Base-by-base conservation (phyloP, 2,888 invertebrate species). In the Nomada goodeniana region DNA sequence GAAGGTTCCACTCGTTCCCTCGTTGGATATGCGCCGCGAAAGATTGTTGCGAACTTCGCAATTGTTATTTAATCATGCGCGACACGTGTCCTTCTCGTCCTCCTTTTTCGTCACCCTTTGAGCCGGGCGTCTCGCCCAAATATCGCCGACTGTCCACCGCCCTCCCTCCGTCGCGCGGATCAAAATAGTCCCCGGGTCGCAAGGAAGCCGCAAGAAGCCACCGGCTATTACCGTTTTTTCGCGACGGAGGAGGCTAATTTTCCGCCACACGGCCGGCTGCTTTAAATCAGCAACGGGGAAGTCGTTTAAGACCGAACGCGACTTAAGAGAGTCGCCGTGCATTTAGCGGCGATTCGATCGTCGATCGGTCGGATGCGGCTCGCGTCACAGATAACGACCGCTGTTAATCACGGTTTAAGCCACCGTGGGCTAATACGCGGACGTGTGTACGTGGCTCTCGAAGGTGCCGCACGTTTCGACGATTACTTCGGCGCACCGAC, bases 201-300 rank as follows among this genome's bases (percentile, higher is more conserved):
- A 36, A 36, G 36, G 36, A 36, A 36, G 36, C 7, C 44, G 74
- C 77, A 82, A 72, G 75, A 80, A 81, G 75, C 79, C 64, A 74
- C 65, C 65, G 82, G 82, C 86, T 86, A 86, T 84, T 86, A 83
- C 72, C 44, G 75, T 80, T 86, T 86, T 86, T 84, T 76, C 36
- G 73, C 65, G 79, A 77, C 71, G 77, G 76, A 36, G 71, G 75
- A 76, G 83, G 76, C 72, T 74, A 86, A 86, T 87, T 87, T 86
- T 77, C 65, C 77, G 85, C 75, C 69, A 80, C 80, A 74, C 69
- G 64, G 67, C 52, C 57, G 71, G 76, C 57, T 44, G 42, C 68
- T 63, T 75, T 68, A 36, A 71, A 80, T 76, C 77, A 26, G 47
- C 57, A 53, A 60, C 67, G 44, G 82, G 36, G 70, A 75, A 74